phyloP scores from a whole-genome alignment of 2,797 vertebrate species.

The Artibeus lituratus region DNA sequence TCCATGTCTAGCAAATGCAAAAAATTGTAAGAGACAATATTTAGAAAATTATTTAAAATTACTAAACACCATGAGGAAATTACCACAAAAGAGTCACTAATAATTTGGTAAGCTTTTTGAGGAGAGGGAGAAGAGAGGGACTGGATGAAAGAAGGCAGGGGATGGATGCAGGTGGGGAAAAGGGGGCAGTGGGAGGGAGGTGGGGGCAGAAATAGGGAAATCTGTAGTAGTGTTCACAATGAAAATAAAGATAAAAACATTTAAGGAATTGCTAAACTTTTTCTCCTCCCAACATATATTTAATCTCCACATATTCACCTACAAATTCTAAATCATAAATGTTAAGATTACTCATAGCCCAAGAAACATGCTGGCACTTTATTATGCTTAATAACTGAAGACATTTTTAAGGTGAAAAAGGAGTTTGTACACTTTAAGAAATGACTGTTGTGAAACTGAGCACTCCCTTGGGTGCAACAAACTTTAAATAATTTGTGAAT shows the following conservation, averaged over 20 bases:
- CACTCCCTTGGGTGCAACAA: slow-evolving; percentile 92
- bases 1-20: slow-evolving; percentile 54
- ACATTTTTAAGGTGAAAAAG: slow-evolving; percentile 83
- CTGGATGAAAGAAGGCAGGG: too few relatives aligned
- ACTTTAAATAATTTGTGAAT: slow-evolving; percentile 99
- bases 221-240: not conserved
- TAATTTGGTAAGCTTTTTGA: slow-evolving; percentile 16
- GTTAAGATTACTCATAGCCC: slow-evolving; percentile 20
- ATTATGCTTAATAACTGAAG: slow-evolving; percentile 84
- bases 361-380: slow-evolving; percentile 72
- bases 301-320: slow-evolving; percentile 27
- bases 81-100: not conserved
- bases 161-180: not conserved
- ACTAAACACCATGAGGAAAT: slow-evolving; percentile 32
- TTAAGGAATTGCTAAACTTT: not conserved
- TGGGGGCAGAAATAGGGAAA: not conserved
- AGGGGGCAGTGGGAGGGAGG: too few relatives aligned
- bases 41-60: slow-evolving; percentile 62
- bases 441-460: slow-evolving; percentile 89
- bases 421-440: slow-evolving; percentile 87
- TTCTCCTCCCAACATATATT: slow-evolving; percentile 7
- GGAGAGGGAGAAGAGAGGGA: too few relatives aligned
- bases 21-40: not conserved
- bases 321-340: slow-evolving; percentile 42
- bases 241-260: not conserved